Base-by-base conservation (phyloP, 1,140 invertebrate species). In the Nephila pilipes region DNA sequence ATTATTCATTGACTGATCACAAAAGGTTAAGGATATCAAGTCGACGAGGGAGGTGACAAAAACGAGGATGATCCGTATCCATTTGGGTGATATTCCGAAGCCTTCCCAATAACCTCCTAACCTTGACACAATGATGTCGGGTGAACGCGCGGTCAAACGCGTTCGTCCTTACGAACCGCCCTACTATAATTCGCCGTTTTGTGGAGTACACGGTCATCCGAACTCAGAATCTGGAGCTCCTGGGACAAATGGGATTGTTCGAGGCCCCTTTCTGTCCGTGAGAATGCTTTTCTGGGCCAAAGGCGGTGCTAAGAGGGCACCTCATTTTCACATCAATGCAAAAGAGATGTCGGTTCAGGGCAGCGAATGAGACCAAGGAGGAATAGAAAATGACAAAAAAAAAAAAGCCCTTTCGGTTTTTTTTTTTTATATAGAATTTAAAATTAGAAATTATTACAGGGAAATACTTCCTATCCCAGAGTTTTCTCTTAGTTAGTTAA, bases 271-370 rank as follows among this genome's bases (percentile, higher is more conserved):
- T 83, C 58, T 58, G 85, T 87, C 85, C 85, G 57, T 57, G 57
- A 83, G 80, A 83, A 8, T 83, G 80, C 36, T 46, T 83, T 83
- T 87, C 54, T 87, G 57, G 85, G 85, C 29, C 85, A 87, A 22
- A 12, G 46, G 80, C 20, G 80, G 36, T n/a, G 69, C 29, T 32
- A 20, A 29, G 32, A 75, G 69, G 69, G 18, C 69, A 32, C 29
- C 12, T 14, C 0, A 32, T 60, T 60, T 22, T 18, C 16, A 18
- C 1, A 25, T 10, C 29, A 36, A 75, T 18, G 69, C 69, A 18
- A 5, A 25, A 18, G 18, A 18, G 32, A 75, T 16, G 32, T 75
- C 16, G 69, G 25, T 75, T 75, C 18, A 29, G 3, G 25, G 16
- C 14, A 32, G 20, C 16, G 32, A 75, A 65, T 29, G n/a, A 10